Percentiles rank a stretch among this genome's conserved stretches.
phyloP scores from a whole-genome alignment of 2,888 invertebrate species.

The Orthosia gracilis region DNA sequence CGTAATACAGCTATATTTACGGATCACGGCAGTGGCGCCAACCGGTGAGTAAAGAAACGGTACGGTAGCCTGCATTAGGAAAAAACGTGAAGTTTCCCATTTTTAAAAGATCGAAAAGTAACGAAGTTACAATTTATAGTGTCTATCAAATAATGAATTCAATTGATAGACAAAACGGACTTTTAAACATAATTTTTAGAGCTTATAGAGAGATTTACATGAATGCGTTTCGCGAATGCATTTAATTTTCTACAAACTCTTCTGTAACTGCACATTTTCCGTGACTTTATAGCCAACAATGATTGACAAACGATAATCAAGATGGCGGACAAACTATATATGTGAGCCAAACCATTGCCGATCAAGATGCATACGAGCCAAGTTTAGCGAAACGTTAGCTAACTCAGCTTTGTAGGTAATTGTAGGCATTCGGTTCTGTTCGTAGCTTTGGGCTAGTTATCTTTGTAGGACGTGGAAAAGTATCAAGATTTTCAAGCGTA shows the following conservation, averaged over 20 bases:
- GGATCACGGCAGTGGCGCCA: too few species aligned
- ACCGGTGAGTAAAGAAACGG: too few species aligned
- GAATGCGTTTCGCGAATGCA: not conserved
- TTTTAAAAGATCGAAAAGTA: too few species aligned
- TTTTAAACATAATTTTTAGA: too few species aligned
- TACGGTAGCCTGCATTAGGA: too few species aligned
- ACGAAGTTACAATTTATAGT: too few species aligned
- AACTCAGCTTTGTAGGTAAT: constrained; percentile 17
- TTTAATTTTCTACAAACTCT: not conserved
- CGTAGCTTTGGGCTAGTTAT: not conserved
- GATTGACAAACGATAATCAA: constrained; percentile 46
- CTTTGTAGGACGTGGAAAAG: not conserved
- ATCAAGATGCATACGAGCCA: constrained; percentile 51
- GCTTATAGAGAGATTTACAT: not conserved
- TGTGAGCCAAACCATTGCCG: constrained; percentile 49
- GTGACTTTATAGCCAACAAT: constrained; percentile 35
- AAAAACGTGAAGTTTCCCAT: too few species aligned
- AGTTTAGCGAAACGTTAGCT: constrained; percentile 30
- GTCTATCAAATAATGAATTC: too few species aligned
- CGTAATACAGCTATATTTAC: too few species aligned
- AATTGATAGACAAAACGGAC: too few species aligned
- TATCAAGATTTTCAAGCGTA: not conserved
- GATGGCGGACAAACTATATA: constrained; percentile 28
- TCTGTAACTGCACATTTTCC: constrained; percentile 29
- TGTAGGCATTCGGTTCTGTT: constrained; percentile 3